Conservation (phyloP, 1,140 invertebrate genomes). For the Eriocheir sinensis region DNA sequence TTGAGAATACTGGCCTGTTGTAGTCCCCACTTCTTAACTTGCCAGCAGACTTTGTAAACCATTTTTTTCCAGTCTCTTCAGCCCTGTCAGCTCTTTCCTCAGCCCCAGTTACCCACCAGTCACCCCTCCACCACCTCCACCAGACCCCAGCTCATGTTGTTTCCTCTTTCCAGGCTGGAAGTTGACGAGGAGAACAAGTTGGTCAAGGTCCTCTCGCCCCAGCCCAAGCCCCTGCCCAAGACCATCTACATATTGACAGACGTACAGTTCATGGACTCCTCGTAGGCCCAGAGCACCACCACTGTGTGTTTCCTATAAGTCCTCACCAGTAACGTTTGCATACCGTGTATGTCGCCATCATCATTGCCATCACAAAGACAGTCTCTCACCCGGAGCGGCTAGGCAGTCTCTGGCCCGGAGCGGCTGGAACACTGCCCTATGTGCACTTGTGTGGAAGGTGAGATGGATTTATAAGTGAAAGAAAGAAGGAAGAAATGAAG, state of each 20-base stretch:
- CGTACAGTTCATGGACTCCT: constrained; percentile 91
- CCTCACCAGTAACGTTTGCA: neutral
- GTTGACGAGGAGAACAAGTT: constrained; percentile 93
- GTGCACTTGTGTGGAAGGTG: neutral
- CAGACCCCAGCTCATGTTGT: constrained; percentile 67
- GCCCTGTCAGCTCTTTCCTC: neutral
- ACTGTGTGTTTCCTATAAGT: neutral
- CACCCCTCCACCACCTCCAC: neutral
- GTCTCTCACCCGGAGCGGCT: neutral
- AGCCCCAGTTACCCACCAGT: neutral
- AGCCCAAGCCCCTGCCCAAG: constrained; percentile 94
- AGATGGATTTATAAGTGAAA: neutral
- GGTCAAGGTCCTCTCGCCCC: constrained; percentile 94
- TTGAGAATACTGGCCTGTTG: neutral
- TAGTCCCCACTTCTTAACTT: neutral
- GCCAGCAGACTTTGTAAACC: neutral
- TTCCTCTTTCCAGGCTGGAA: constrained; percentile 88
- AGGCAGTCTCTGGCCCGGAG: neutral
- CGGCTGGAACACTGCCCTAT: neutral
- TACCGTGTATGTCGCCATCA: no score
- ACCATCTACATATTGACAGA: constrained; percentile 90
- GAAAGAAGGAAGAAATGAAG: no score
- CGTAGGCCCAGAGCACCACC: neutral
- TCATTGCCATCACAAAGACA: neutral
- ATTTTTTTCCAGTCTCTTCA: neutral